These are phyloP conservation scores for Holothuria glaberrima DNA, from an alignment of 35 echinoderm and acorn worm genomes.

Conservation along the genomic window DNA sequence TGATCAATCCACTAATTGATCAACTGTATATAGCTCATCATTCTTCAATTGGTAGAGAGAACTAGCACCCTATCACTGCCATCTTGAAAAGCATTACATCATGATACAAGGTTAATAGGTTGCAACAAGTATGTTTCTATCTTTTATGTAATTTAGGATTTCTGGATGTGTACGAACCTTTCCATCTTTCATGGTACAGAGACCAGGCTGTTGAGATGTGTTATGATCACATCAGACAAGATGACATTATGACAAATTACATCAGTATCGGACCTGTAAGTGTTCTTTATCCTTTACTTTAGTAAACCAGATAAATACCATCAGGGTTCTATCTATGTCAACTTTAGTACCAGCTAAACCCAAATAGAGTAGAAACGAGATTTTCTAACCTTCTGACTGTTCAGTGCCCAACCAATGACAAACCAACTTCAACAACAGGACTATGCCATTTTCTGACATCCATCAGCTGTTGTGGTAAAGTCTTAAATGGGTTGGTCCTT, in stretches of 20 bases:
- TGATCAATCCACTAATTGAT: no score
- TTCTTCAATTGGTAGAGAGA: neutral
- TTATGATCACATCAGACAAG: conserved; percentile 87
- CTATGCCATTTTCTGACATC: no score
- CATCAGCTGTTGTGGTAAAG: no score
- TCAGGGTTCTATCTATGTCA: no score
- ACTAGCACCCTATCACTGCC: neutral
- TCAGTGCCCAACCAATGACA: no score
- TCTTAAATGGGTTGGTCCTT: no score
- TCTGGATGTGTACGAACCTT: conserved; percentile 79
- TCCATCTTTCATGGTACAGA: conserved; percentile 45
- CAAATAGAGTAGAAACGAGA: no score
- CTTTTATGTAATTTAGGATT: conserved; percentile 33
- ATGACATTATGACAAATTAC: conserved; percentile 87
- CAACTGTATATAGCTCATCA: no score
- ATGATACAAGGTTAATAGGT: neutral
- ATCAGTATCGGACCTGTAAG: conserved; percentile 98
- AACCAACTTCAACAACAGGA: no score
- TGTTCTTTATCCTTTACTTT: neutral
- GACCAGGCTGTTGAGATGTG: conserved; percentile 77
- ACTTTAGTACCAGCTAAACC: no score
- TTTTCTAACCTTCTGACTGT: no score
- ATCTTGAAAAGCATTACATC: neutral
- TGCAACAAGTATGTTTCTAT: neutral
- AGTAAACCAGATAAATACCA: no score